phyloP scores from a whole-genome alignment of 2,113 vertebrate genomes.

The Bambusicola thoracicus region DNA sequence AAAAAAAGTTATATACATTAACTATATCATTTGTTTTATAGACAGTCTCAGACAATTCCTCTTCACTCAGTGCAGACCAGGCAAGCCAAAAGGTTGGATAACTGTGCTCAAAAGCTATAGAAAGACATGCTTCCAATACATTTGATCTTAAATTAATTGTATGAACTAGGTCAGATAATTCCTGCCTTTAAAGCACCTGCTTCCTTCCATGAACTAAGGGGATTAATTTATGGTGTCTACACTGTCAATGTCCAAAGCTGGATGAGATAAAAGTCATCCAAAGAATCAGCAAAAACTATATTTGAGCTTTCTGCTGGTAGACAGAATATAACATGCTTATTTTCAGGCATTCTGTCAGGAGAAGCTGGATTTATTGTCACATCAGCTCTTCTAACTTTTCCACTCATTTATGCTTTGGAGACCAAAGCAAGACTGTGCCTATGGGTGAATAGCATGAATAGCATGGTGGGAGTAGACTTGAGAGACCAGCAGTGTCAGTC shows the following conservation, averaged over 20 bases:
- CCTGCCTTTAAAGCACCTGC: background rate
- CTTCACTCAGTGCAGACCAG: no score
- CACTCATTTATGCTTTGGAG: background rate
- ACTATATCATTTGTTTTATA: no score
- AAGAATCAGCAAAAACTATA: background rate
- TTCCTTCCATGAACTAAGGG: background rate
- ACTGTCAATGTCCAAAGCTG: background rate
- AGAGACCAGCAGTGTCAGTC: background rate
- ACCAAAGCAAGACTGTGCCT: background rate
- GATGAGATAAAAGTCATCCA: background rate
- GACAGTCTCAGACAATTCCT: no score
- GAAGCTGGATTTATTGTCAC: background rate
- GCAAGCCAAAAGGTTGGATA: no score
- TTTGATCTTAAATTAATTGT: background rate
- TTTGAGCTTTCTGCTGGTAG: background rate
- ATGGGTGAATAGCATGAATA: background rate
- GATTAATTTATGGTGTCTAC: background rate
- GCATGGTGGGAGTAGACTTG: background rate
- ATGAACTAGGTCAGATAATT: background rate
- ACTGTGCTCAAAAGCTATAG: background rate
- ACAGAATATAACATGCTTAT: background rate
- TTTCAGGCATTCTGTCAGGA: background rate
- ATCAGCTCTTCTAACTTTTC: background rate
- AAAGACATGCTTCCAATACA: background rate
- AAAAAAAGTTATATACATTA: no score